Conservation (phyloP, 2,113 vertebrate species). For the Corythoichthys intestinalis region DNA sequence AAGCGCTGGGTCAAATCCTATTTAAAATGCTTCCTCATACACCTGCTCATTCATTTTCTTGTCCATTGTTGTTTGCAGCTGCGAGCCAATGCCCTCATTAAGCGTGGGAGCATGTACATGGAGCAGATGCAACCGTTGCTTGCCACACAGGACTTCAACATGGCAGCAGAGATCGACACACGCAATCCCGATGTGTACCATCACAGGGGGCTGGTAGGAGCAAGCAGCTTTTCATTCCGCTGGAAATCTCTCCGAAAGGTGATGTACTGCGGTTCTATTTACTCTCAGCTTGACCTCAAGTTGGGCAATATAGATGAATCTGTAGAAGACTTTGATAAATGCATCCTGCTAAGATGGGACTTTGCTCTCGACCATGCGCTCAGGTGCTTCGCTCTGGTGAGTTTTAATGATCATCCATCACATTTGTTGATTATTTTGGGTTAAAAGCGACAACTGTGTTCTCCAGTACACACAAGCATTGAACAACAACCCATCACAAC, state of each 20-base stretch:
- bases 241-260: background rate
- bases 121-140: slow-evolving; percentile 90
- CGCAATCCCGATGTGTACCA: slow-evolving; percentile 97
- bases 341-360: slow-evolving; percentile 90
- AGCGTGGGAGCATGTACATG: slow-evolving; percentile 98
- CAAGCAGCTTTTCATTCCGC: background rate
- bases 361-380: slow-evolving; percentile 96
- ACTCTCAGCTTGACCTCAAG: slow-evolving; percentile 88
- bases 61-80: no score
- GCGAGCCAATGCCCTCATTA: slow-evolving; percentile 93
- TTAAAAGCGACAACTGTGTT: slow-evolving; percentile 11
- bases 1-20: no score
- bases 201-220: slow-evolving; percentile 88
- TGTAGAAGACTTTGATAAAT: slow-evolving; percentile 95
- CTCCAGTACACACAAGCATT: slow-evolving; percentile 94
- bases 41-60: background rate
- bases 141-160: slow-evolving; percentile 95
- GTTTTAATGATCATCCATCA: slow-evolving; percentile 37
- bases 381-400: slow-evolving; percentile 95
- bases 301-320: slow-evolving; percentile 97
- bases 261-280: background rate
- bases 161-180: slow-evolving; percentile 88
- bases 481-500: slow-evolving; percentile 90
- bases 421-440: background rate
- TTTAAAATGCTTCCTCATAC: background rate